phyloP scores from a whole-genome alignment of 2,113 vertebrate species.

The Varanus salvator region DNA sequence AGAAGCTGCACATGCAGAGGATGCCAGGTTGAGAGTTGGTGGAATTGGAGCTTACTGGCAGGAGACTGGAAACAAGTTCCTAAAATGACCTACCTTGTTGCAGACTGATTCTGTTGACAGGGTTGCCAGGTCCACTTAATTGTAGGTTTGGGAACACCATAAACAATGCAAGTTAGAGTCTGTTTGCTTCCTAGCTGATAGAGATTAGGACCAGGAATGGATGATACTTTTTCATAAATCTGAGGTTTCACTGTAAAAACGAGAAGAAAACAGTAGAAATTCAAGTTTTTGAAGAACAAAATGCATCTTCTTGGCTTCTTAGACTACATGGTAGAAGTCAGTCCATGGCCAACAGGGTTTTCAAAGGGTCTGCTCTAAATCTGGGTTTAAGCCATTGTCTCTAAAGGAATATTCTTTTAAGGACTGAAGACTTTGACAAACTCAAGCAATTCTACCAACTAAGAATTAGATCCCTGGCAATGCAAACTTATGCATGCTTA shows the following conservation, averaged over 20 bases:
- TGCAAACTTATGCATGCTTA: not conserved
- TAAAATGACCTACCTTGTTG: constrained; percentile 84
- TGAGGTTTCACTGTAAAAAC: constrained; percentile 87
- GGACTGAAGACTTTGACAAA: not conserved
- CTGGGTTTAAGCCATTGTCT: not conserved
- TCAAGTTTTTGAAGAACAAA: constrained; percentile 7
- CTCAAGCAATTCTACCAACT: not conserved
- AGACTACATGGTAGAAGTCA: no score
- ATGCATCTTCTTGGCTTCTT: not conserved
- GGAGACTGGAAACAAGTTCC: constrained; percentile 12
- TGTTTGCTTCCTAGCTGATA: constrained; percentile 84
- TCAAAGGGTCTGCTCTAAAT: no score
- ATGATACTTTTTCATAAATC: constrained; percentile 93
- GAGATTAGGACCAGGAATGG: constrained; percentile 81
- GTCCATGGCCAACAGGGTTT: no score
- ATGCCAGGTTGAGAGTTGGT: no score
- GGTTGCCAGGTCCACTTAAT: constrained; percentile 91
- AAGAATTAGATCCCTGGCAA: not conserved
- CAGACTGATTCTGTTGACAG: constrained; percentile 81
- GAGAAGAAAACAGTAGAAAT: constrained; percentile 44
- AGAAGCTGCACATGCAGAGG: no score
- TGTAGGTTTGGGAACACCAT: constrained; percentile 87
- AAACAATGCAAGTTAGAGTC: constrained; percentile 87
- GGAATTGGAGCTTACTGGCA: not conserved
- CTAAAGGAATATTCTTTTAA: constrained; percentile 23